Evolutionary conservation across 1,140 invertebrate species (phyloP).

Genomic region (Schlechtendalia chinensis): DNA sequence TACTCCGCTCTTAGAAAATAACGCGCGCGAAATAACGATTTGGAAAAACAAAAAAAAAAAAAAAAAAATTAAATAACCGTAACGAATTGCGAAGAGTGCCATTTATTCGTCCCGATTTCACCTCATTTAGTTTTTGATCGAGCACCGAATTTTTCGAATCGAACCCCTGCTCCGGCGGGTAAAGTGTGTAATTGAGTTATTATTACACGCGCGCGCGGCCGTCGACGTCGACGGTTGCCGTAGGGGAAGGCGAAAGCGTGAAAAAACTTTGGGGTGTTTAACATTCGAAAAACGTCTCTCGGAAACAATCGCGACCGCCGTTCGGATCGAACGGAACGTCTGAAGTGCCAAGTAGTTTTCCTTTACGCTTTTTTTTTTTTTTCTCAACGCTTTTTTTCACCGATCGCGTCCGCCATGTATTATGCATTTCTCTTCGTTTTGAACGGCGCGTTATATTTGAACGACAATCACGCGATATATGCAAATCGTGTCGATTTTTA

Average conservation of each 20-base stretch:
- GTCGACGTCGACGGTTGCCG: background rate
- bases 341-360: background rate
- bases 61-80: constrained; percentile 17
- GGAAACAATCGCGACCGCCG: constrained; percentile 23
- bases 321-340: background rate
- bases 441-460: background rate
- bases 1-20: constrained; percentile 18
- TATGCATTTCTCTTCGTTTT: too few relatives aligned
- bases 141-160: constrained; percentile 40
- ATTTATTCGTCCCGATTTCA: constrained; percentile 44
- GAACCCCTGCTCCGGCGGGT: constrained; percentile 22
- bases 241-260: background rate
- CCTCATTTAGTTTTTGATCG: constrained; percentile 49
- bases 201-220: constrained; percentile 10
- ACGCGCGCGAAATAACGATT: constrained; percentile 1
- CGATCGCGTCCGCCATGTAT: background rate
- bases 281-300: constrained; percentile 45
- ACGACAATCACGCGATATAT: constrained; percentile 2
- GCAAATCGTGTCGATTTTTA: constrained; percentile 12
- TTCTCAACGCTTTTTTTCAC: background rate
- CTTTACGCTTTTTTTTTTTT: background rate
- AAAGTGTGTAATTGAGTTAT: constrained; percentile 48
- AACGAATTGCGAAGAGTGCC: constrained; percentile 25
- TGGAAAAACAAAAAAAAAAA: constrained; percentile 25
- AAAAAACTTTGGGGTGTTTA: constrained; percentile 35